Evolutionary conservation across 2,888 invertebrate genomes (phyloP).

Genomic region (Caenorhabditis sinica): DNA sequence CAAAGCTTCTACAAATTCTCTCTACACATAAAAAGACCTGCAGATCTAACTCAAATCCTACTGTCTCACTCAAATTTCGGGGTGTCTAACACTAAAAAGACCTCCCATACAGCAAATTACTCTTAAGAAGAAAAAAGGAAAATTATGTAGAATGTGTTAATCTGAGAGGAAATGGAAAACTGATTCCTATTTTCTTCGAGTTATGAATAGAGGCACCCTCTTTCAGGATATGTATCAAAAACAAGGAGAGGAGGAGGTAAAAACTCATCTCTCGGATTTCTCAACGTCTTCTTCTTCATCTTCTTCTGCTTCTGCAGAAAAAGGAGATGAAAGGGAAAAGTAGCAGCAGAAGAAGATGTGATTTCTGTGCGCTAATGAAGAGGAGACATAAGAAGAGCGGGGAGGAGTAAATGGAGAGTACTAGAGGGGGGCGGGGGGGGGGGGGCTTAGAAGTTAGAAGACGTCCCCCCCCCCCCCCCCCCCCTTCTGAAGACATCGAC

Average conservation of each 20-base stretch:
- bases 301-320: too few relatives aligned
- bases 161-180: conserved; percentile 4
- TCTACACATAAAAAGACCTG: too few relatives aligned
- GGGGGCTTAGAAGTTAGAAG: conserved; percentile 15
- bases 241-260: neutral
- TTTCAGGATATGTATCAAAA: neutral
- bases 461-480: neutral
- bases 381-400: neutral
- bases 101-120: conserved; percentile 6
- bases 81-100: neutral
- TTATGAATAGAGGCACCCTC: neutral
- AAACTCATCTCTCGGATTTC: conserved; percentile 33
- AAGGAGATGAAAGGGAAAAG: neutral
- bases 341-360: conserved; percentile 37
- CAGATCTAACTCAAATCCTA: too few relatives aligned
- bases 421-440: too few relatives aligned
- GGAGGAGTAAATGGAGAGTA: neutral
- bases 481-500: conserved; percentile 2
- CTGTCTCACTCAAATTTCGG: neutral
- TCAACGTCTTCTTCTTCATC: too few relatives aligned
- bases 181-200: neutral
- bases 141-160: neutral
- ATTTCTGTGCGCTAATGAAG: conserved; percentile 47
- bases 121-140: neutral
- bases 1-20: too few relatives aligned